A percentile compares a stretch with the other conserved stretches of the same genome.
Evolutionary conservation across 2,797 vertebrate species (phyloP).

Genomic region (Tadarida brasiliensis): DNA sequence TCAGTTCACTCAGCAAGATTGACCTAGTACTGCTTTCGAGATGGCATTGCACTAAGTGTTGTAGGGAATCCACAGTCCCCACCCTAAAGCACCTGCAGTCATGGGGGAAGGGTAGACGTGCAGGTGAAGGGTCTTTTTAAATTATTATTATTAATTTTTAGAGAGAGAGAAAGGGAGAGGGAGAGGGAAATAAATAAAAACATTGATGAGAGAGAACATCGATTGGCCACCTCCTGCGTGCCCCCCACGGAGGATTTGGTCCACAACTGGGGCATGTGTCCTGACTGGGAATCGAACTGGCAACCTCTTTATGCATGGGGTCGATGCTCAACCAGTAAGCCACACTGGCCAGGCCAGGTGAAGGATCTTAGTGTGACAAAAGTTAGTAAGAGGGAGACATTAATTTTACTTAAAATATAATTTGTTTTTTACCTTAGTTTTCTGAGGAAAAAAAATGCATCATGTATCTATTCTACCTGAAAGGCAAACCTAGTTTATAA

Average conservation of each 20-base stretch:
- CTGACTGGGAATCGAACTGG: too few species aligned
- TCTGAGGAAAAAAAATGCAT: neutral
- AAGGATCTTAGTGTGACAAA: neutral
- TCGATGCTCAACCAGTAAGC: too few species aligned
- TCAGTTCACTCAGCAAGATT: slow-evolving; percentile 23
- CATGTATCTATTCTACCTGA: neutral
- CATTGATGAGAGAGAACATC: too few species aligned
- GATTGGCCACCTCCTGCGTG: too few species aligned
- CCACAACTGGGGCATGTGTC: too few species aligned
- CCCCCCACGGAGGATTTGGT: too few species aligned
- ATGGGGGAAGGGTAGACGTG: fast-evolving
- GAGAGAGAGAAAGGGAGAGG: too few species aligned
- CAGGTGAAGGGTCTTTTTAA: neutral
- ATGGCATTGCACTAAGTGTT: neutral
- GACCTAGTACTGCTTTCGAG: neutral
- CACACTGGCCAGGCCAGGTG: too few species aligned
- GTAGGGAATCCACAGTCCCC: neutral
- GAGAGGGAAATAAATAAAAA: too few species aligned
- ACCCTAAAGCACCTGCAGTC: neutral
- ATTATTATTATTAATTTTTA: too few species aligned
- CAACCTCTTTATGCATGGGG: too few species aligned
- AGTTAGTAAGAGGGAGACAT: neutral
- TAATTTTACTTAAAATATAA: neutral
- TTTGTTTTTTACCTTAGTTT: neutral
- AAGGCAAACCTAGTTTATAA: neutral